phyloP scores from a whole-genome alignment of 2,113 vertebrate genomes.

The Bostrychus sinensis region DNA sequence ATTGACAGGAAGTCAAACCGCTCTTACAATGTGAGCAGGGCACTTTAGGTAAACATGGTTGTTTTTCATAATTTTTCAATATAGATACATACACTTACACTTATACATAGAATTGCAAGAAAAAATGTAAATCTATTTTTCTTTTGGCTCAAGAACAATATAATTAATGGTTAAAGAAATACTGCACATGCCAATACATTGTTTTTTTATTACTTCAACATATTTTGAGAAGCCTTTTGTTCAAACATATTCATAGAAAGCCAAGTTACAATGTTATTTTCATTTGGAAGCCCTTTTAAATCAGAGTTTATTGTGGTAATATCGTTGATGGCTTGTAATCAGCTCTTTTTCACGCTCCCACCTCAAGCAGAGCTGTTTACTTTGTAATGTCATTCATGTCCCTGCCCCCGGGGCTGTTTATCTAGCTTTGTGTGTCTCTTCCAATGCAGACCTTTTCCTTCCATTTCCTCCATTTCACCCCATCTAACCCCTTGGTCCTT shows the following conservation, averaged over 20 bases:
- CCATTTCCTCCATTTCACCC: conserved; percentile 55
- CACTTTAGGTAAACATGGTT: neutral
- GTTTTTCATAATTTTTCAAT: neutral
- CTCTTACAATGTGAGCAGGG: neutral
- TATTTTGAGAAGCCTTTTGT: neutral
- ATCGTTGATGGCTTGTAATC: conserved; percentile 14
- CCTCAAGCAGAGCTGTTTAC: conserved; percentile 29
- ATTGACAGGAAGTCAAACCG: neutral
- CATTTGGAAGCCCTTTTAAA: neutral
- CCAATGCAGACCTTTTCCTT: conserved; percentile 19
- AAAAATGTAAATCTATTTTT: no score
- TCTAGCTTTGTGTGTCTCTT: conserved; percentile 23
- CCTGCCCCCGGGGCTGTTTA: conserved; percentile 43
- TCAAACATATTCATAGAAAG: neutral
- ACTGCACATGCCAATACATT: neutral
- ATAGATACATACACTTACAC: neutral
- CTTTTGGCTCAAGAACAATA: neutral
- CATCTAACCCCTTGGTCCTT: conserved; percentile 29
- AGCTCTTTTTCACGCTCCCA: conserved; percentile 19
- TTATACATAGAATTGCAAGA: no score
- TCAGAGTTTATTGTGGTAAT: conserved; percentile 3
- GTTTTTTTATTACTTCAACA: neutral
- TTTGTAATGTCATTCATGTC: conserved; percentile 46
- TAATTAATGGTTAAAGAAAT: neutral
- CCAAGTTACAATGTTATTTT: neutral